These are phyloP conservation scores for Agrilus planipennis DNA, from an alignment of 1,140 invertebrate species.

Conservation along the genomic window DNA sequence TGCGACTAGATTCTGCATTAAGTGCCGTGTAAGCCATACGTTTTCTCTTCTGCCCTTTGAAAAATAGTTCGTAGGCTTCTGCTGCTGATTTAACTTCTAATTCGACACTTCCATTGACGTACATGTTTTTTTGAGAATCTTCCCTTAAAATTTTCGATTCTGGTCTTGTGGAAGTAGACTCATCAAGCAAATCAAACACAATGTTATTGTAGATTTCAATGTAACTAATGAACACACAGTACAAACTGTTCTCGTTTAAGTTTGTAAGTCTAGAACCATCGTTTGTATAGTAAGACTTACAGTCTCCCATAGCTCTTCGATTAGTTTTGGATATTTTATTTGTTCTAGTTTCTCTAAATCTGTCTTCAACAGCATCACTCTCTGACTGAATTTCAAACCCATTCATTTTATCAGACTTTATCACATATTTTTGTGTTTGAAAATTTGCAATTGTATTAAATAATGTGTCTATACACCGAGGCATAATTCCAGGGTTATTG, in stretches of 20 bases:
- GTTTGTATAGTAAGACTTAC: slow-evolving; percentile 24
- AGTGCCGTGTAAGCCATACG: slow-evolving; percentile 78
- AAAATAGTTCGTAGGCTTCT: slow-evolving; percentile 79
- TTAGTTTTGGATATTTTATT: slow-evolving; percentile 7
- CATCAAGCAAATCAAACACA: slow-evolving; percentile 91
- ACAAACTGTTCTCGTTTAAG: slow-evolving; percentile 70
- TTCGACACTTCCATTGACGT: slow-evolving; percentile 80
- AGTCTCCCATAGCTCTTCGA: slow-evolving; percentile 9
- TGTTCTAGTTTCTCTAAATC: slow-evolving; percentile 36
- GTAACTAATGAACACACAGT: slow-evolving; percentile 90
- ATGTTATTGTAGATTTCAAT: slow-evolving; percentile 98
- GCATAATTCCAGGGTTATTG: slow-evolving; percentile 74
- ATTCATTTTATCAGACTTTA: slow-evolving; percentile 88
- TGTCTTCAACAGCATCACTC: slow-evolving; percentile 74
- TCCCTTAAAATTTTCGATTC: slow-evolving; percentile 62
- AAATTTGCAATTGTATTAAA: slow-evolving; percentile 79
- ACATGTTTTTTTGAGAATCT: slow-evolving; percentile 75
- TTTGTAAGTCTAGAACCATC: slow-evolving; percentile 38
- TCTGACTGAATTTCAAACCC: slow-evolving; percentile 84
- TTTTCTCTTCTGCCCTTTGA: slow-evolving; percentile 69
- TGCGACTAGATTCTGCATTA: slow-evolving; percentile 86
- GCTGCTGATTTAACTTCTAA: slow-evolving; percentile 88
- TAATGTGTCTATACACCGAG: slow-evolving; percentile 78
- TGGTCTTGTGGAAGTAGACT: slow-evolving; percentile 36
- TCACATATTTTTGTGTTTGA: slow-evolving; percentile 72